Evolutionary conservation across 2,888 invertebrate genomes (phyloP).

Genomic region (Galeopsomyia nigrocyanea): DNA sequence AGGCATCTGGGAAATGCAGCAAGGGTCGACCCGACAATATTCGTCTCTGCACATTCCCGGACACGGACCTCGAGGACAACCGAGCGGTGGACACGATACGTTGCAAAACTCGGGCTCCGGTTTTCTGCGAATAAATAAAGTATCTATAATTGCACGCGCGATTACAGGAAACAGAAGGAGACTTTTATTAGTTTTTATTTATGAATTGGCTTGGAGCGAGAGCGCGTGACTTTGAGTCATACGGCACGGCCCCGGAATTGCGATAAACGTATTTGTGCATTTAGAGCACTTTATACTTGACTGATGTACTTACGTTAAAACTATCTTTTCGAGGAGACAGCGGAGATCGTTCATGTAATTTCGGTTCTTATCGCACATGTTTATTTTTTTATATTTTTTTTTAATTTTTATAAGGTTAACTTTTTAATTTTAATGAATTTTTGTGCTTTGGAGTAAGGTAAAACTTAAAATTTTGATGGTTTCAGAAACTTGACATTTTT

Average conservation of each 20-base stretch:
- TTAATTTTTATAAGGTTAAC: not conserved
- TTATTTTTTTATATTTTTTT: constrained; percentile 22
- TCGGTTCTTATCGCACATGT: constrained; percentile 7
- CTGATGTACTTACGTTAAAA: constrained; percentile 17
- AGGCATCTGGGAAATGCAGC: constrained; percentile 51
- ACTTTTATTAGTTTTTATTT: no score
- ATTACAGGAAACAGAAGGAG: no score
- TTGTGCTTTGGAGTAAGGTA: no score
- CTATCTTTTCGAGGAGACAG: not conserved
- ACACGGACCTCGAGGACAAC: constrained; percentile 54
- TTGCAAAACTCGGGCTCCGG: constrained; percentile 55
- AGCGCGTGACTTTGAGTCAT: no score
- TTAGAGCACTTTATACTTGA: no score
- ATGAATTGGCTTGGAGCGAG: not conserved
- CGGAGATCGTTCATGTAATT: constrained; percentile 25
- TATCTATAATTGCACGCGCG: no score
- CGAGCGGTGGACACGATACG: constrained; percentile 54
- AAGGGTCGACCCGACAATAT: constrained; percentile 46
- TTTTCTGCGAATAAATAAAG: constrained; percentile 41
- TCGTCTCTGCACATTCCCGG: constrained; percentile 52
- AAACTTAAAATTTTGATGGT: no score
- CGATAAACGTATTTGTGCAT: no score
- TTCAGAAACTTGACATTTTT: no score
- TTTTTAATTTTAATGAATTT: constrained; percentile 1
- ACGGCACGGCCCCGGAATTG: no score